These are phyloP conservation scores for Euphysa ruthae DNA, from an alignment of 30 jellyfish, hydroid and myxozoan species.

Conservation along the genomic window DNA sequence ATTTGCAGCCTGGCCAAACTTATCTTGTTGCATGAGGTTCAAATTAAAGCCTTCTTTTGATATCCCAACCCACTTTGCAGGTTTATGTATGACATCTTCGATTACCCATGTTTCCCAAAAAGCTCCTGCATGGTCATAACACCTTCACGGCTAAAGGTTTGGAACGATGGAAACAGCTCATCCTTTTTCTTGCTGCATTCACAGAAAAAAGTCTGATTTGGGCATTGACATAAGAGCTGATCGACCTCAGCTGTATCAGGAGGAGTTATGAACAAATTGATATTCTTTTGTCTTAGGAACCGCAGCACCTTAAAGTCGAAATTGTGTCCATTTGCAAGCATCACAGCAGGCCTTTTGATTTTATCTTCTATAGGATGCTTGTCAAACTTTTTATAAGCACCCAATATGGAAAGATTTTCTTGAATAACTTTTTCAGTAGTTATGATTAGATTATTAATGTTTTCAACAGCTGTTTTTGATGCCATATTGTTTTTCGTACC, in stretches of 20 bases:
- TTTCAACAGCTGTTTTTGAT: constrained; percentile 10
- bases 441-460: neutral
- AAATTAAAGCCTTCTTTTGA: constrained; percentile 13
- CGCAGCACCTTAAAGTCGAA: constrained; percentile 7
- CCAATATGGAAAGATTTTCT: neutral
- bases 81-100: neutral
- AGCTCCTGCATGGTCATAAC: constrained; percentile 12
- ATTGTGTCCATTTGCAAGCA: constrained; percentile 9
- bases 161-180: constrained; percentile 16
- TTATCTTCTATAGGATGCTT: neutral
- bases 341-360: constrained; percentile 4
- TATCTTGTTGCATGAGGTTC: constrained; percentile 20
- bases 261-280: constrained; percentile 12
- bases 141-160: constrained; percentile 21
- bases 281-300: neutral
- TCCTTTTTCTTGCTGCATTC: neutral
- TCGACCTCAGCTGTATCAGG: constrained; percentile 26
- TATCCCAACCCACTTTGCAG: constrained; percentile 20
- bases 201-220: constrained; percentile 1
- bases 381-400: neutral
- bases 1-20: constrained; percentile 19
- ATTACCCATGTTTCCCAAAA: constrained; percentile 27
- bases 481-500: constrained; percentile 2
- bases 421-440: constrained; percentile 10
- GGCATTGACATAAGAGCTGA: constrained; percentile 4